Evolutionary conservation across 2,888 invertebrate species (phyloP).

Genomic region (Chloromyia formosa): DNA sequence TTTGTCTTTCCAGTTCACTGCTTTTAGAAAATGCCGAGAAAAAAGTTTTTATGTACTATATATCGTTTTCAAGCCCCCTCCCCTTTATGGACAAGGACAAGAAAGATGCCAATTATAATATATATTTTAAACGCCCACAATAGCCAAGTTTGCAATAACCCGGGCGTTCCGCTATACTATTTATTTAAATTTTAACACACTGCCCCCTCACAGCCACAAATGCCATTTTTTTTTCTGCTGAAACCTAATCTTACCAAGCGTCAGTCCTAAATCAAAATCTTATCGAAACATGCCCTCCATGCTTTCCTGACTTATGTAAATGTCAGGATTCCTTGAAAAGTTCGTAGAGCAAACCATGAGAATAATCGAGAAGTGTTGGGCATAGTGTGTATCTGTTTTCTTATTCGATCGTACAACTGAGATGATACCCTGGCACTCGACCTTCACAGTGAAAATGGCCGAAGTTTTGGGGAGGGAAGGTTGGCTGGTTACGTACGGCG

Average conservation of each 20-base stretch:
- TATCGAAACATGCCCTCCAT: slow-evolving; percentile 8
- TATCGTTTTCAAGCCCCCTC: too few relatives aligned
- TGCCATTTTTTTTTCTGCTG: not conserved
- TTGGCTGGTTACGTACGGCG: too few relatives aligned
- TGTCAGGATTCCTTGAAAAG: not conserved
- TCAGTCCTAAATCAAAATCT: slow-evolving; percentile 32
- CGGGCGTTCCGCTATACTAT: not conserved
- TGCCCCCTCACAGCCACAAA: slow-evolving; percentile 14
- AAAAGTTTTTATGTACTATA: too few relatives aligned
- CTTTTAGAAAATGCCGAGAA: too few relatives aligned
- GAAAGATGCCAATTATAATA: too few relatives aligned
- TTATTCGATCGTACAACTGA: too few relatives aligned
- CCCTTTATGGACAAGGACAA: too few relatives aligned
- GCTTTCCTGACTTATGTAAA: slow-evolving; percentile 10
- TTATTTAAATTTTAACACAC: not conserved
- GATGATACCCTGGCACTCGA: not conserved
- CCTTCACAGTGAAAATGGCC: not conserved
- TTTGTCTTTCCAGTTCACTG: too few relatives aligned
- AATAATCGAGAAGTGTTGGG: not conserved
- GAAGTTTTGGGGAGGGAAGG: too few relatives aligned
- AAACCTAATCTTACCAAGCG: not conserved
- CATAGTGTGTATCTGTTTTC: not conserved
- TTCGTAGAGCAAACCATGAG: not conserved
- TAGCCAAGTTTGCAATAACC: too few relatives aligned
- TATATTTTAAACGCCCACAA: too few relatives aligned